A percentile compares a stretch with the other conserved stretches of the same genome.
phyloP scores from a whole-genome alignment of 53 echinoderm and acorn worm species.

The Henricia sp. region DNA sequence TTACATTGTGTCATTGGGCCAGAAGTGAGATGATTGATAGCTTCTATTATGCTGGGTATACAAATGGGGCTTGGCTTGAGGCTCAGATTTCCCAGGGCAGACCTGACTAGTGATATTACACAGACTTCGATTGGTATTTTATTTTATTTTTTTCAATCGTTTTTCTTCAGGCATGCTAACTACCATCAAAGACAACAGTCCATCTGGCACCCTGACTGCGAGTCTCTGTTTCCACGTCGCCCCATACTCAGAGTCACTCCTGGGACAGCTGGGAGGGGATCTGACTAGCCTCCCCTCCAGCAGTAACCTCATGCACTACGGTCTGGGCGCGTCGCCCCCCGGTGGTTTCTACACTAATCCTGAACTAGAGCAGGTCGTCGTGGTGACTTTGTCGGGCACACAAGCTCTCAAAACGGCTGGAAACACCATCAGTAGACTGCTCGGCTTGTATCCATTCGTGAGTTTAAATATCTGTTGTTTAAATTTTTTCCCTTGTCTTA shows the following conservation, averaged over 20 bases:
- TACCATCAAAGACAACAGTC: slow-evolving; percentile 73
- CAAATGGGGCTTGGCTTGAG: no score
- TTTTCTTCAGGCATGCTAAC: slow-evolving; percentile 72
- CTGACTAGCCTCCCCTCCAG: slow-evolving; percentile 74
- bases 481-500: no score
- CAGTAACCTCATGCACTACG: slow-evolving; percentile 51
- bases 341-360: slow-evolving; percentile 92
- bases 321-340: slow-evolving; percentile 52
- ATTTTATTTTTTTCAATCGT: background rate
- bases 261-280: slow-evolving; percentile 82
- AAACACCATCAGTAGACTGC: slow-evolving; percentile 78
- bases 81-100: no score
- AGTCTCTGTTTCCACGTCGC: slow-evolving; percentile 87
- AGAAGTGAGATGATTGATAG: no score
- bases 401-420: slow-evolving; percentile 77
- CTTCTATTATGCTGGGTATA: no score
- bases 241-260: slow-evolving; percentile 81
- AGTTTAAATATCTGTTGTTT: no score
- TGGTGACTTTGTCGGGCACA: slow-evolving; percentile 80
- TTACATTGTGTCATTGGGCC: no score
- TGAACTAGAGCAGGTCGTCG: slow-evolving; percentile 94
- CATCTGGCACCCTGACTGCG: slow-evolving; percentile 62
- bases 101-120: no score
- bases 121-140: no score
- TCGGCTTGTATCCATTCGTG: slow-evolving; percentile 82